Conservation (phyloP, 2,113 vertebrate species). For the Podarcis cretensis region DNA sequence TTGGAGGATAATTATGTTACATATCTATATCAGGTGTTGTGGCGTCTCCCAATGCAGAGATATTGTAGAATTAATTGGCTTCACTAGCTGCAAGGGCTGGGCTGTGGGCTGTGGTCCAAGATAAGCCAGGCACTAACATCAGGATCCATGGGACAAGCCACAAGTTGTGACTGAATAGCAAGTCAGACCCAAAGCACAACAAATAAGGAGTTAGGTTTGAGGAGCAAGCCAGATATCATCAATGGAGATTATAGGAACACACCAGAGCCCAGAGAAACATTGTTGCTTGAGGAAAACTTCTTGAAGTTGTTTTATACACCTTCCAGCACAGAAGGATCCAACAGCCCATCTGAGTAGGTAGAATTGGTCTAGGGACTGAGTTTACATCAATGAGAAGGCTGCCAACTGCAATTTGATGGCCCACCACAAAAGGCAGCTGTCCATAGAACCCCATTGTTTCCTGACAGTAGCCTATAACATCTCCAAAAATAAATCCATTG, state of each 20-base stretch:
- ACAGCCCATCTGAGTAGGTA: background rate
- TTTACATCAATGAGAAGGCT: background rate
- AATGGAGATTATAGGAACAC: background rate
- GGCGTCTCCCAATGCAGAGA: background rate
- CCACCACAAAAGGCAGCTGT: background rate
- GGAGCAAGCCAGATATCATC: background rate
- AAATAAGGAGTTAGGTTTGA: background rate
- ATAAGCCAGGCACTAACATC: background rate
- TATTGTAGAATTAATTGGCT: background rate
- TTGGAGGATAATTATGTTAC: background rate
- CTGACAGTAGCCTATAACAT: too few relatives aligned
- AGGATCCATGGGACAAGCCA: background rate
- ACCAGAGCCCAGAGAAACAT: background rate
- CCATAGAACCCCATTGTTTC: too few relatives aligned
- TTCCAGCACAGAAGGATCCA: background rate
- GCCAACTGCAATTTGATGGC: background rate
- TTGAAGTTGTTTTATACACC: background rate
- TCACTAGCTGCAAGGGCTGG: background rate
- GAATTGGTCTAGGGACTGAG: background rate
- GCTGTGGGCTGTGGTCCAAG: background rate
- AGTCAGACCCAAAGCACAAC: background rate
- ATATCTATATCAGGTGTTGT: too few relatives aligned
- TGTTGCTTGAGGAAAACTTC: background rate
- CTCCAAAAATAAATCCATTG: too few relatives aligned
- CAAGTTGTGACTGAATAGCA: background rate